phyloP scores from a whole-genome alignment of 2,888 invertebrate species.

The Cataglyphis altisquamis region DNA sequence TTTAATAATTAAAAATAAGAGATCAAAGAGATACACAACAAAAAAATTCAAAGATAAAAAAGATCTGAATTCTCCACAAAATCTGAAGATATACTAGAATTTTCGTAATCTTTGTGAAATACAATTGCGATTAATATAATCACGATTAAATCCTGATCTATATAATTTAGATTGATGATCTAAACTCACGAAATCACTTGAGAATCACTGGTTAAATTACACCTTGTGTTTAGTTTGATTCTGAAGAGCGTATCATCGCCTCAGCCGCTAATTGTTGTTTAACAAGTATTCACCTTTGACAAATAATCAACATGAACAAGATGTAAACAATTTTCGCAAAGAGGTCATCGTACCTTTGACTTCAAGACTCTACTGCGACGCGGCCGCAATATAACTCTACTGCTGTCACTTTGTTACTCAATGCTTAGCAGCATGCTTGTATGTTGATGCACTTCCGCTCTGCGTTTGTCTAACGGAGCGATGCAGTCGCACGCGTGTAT shows the following conservation, averaged over 20 bases:
- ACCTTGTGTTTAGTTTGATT: background rate
- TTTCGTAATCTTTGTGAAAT: background rate
- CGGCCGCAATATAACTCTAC: conserved; percentile 56
- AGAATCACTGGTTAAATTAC: background rate
- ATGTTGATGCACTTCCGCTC: conserved; percentile 67
- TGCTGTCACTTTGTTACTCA: conserved; percentile 68
- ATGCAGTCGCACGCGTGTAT: conserved; percentile 48
- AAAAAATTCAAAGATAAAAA: background rate
- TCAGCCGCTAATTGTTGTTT: conserved; percentile 28
- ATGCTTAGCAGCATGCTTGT: conserved; percentile 61
- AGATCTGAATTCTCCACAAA: background rate
- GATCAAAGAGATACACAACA: background rate
- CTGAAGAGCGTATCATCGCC: background rate
- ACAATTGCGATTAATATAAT: background rate
- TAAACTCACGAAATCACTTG: background rate
- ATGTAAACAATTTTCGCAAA: conserved; percentile 9
- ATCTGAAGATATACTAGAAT: background rate
- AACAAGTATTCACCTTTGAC: background rate
- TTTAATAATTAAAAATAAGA: background rate
- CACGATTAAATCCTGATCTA: background rate
- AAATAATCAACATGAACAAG: conserved; percentile 1
- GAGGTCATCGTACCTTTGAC: conserved; percentile 62
- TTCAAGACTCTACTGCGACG: conserved; percentile 55
- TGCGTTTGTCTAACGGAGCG: conserved; percentile 68
- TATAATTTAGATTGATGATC: background rate